phyloP scores from a whole-genome alignment of 2,888 invertebrate genomes.

The Fragum whitleyi region DNA sequence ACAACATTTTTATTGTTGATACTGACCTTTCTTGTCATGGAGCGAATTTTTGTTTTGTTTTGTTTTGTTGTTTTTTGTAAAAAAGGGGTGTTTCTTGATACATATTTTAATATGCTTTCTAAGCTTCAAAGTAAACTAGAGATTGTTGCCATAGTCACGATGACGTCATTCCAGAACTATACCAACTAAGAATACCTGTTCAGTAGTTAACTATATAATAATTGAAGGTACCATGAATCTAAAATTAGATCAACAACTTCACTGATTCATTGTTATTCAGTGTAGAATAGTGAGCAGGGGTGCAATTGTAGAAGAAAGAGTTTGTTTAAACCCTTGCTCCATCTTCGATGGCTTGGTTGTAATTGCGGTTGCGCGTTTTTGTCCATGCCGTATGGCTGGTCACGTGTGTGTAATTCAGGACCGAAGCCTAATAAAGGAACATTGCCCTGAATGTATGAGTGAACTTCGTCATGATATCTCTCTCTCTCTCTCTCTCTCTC shows the following conservation, averaged over 20 bases:
- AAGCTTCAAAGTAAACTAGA: neutral
- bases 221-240: neutral
- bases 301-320: too few relatives aligned
- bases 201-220: neutral
- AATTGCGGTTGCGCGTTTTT: too few relatives aligned
- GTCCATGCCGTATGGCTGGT: too few relatives aligned
- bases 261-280: neutral
- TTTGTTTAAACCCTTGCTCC: too few relatives aligned
- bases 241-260: neutral
- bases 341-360: too few relatives aligned
- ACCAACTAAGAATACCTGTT: slow-evolving; percentile 2
- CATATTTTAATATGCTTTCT: neutral
- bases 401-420: too few relatives aligned
- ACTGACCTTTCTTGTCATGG: neutral
- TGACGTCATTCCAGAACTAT: neutral
- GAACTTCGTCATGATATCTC: too few relatives aligned
- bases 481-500: too few relatives aligned
- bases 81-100: neutral
- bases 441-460: too few relatives aligned
- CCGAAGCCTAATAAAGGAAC: too few relatives aligned
- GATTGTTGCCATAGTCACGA: neutral
- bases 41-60: too few relatives aligned
- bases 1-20: neutral
- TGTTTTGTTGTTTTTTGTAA: neutral
- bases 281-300: too few relatives aligned